These are phyloP conservation scores for Drosophila obscura DNA, from an alignment of 1,140 invertebrate genomes.

Conservation along the genomic window DNA sequence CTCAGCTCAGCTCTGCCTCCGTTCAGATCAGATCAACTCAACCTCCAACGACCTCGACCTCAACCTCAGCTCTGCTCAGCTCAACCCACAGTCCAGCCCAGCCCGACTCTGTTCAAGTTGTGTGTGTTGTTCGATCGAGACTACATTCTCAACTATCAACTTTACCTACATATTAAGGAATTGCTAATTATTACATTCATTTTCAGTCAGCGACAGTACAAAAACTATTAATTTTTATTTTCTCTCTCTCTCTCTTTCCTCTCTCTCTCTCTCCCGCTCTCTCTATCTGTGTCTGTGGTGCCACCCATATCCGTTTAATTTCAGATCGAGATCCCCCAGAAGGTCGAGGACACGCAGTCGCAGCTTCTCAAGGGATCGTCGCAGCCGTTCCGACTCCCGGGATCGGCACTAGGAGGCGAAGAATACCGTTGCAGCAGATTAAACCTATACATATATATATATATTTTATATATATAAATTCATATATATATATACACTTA, in stretches of 20 bases:
- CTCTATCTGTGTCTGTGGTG: conserved; percentile 21
- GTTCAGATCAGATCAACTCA: conserved; percentile 8
- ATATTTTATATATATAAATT: conserved; percentile 9
- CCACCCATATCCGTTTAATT: conserved; percentile 65
- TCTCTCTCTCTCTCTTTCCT: conserved; percentile 18
- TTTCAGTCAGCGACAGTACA: conserved; percentile 19
- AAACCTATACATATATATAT: conserved; percentile 23
- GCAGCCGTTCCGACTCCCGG: conserved; percentile 85
- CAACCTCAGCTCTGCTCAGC: conserved; percentile 47
- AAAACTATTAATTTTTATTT: conserved; percentile 76
- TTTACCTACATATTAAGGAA: conserved; percentile 44
- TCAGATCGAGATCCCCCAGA: conserved; percentile 85
- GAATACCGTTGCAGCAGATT: conserved; percentile 12
- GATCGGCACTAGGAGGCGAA: conserved; percentile 84
- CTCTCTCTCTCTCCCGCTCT: conserved; percentile 17
- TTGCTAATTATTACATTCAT: conserved; percentile 28
- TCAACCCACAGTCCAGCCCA: conserved; percentile 39
- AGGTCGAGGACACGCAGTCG: conserved; percentile 84
- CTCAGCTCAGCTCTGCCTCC: conserved; percentile 25
- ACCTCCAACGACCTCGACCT: conserved; percentile 36
- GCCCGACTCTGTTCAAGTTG: conserved; percentile 39
- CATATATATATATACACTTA: conserved; percentile 19
- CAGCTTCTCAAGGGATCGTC: conserved; percentile 84
- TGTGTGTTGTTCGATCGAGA: conserved; percentile 53
- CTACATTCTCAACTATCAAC: conserved; percentile 25